Base-by-base conservation (phyloP, 2,113 vertebrate genomes). In the Microtus oregoni region DNA sequence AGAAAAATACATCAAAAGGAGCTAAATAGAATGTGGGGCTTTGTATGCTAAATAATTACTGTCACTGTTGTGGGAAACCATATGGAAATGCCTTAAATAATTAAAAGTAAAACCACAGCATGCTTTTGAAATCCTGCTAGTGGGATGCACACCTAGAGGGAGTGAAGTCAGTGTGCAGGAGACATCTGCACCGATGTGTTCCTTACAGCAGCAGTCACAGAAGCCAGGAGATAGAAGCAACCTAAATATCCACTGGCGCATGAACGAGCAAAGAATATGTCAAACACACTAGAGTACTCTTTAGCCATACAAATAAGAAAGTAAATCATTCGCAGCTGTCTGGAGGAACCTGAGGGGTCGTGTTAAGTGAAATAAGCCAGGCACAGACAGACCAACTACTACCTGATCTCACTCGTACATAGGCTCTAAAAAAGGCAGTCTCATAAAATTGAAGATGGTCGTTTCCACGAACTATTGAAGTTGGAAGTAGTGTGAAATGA, bases 41-140 rank as follows among this genome's bases (percentile, higher is more conserved):
- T 89, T 75, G 92, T 93, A 89, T 79, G 47, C 47, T 85, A 75
- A 82, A 77, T 50, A 30, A 19, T 79, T 83, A 70, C 11, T 68
- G 26, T 83, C 72, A 55, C 9, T 22, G 55, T 91, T 58, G 24
- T 93, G 28, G 12, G 47, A 86, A 90, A 44, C n/a, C 15, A 10
- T 67, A 73, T 91, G 17, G 55, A 91, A 65, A 55, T 47, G 68
- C 32, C 67, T 91, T 13, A 81, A 87, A 81, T 79, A 87, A 73
- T 30, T 75, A 47, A 86, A 89, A 93, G n/a, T 50, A 78, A 41
- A 79, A 79, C 65, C 77, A 50, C 63, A 19, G 8, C 75, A 35
- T 28, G 52, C 44, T 50, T 44, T 76, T 63, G 65, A 38, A 81
- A 7, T 81, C 52, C 44, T 41, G 52, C 22, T 81, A 58, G 11